phyloP scores from a whole-genome alignment of 2,113 vertebrate species.

The Phocoena phocoena region DNA sequence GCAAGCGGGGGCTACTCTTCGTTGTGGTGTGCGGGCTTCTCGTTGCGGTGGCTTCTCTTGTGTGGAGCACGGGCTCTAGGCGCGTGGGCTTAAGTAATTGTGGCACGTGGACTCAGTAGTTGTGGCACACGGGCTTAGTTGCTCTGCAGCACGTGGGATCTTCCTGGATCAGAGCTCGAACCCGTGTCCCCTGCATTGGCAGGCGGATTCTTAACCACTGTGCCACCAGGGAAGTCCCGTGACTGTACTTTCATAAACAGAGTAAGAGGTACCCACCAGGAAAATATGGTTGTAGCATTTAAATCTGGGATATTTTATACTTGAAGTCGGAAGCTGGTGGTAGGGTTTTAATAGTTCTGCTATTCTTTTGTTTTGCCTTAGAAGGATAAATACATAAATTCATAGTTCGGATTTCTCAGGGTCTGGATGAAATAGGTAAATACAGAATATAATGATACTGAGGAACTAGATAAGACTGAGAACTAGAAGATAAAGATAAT shows the following conservation, averaged over 20 bases:
- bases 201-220: too few species aligned
- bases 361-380: neutral
- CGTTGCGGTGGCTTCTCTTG: too few species aligned
- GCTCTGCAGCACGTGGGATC: too few species aligned
- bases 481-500: neutral
- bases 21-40: too few species aligned
- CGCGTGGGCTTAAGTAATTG: fast-evolving
- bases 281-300: neutral
- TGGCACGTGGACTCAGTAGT: too few species aligned
- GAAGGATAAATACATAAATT: neutral
- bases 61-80: too few species aligned
- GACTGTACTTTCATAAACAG: neutral
- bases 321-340: neutral
- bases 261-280: neutral
- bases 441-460: neutral
- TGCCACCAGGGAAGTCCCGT: too few species aligned
- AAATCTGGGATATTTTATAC: slow-evolving; percentile 12
- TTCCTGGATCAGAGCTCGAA: too few species aligned
- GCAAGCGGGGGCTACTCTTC: too few species aligned
- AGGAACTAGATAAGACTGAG: neutral
- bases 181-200: too few species aligned
- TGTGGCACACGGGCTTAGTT: too few species aligned
- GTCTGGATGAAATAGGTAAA: neutral
- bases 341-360: neutral
- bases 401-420: neutral